These are phyloP conservation scores for Micrastur ruficollis DNA, from an alignment of 2,797 vertebrate genomes.

Conservation along the genomic window DNA sequence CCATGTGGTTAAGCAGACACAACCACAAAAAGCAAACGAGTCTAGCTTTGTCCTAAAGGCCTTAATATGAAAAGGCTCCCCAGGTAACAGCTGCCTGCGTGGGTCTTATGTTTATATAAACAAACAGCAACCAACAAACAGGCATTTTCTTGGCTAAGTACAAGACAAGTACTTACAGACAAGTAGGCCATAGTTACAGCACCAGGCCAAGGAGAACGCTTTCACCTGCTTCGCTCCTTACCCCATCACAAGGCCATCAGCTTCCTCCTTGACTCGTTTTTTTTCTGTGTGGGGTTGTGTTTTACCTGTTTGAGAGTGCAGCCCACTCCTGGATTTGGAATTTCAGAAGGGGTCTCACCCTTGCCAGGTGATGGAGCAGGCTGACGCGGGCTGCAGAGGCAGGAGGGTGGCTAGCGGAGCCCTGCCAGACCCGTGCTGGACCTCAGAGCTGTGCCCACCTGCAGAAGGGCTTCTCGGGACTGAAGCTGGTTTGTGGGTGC, in stretches of 20 bases:
- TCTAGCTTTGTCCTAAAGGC: background rate
- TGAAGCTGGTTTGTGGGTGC: background rate
- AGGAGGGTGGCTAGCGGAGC: background rate
- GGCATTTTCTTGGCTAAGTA: background rate
- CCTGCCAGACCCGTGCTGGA: background rate
- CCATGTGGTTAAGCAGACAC: background rate
- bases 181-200: background rate
- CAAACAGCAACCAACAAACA: background rate
- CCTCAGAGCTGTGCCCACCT: background rate
- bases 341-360: background rate
- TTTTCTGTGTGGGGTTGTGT: background rate
- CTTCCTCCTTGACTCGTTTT: rapidly evolving
- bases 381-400: background rate
- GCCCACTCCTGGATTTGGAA: rapidly evolving
- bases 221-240: background rate
- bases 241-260: background rate
- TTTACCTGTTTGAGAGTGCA: background rate
- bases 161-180: background rate
- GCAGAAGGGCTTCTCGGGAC: background rate
- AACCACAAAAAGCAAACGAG: background rate
- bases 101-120: background rate
- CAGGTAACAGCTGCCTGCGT: background rate
- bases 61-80: background rate
- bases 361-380: background rate
- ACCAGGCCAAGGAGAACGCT: background rate